phyloP scores from a whole-genome alignment of 30 jellyfish, hydroid and myxozoan genomes.

The Turritopsis dohrnii region DNA sequence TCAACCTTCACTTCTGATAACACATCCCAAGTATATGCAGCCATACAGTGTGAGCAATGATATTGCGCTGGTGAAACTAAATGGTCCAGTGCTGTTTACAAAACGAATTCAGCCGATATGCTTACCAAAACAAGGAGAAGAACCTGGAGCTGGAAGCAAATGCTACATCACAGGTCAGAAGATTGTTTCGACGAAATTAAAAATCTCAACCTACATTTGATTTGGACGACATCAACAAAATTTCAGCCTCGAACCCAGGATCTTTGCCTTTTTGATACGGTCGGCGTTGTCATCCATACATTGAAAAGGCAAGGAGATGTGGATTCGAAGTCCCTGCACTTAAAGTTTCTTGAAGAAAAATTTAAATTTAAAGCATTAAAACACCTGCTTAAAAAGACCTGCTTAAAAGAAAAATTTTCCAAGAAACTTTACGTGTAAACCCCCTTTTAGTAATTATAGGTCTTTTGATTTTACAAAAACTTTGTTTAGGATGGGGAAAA shows the following conservation, averaged over 20 bases:
- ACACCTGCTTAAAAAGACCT: too few species aligned
- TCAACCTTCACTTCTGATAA: background rate
- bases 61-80: background rate
- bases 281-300: too few species aligned
- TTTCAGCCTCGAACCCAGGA: background rate
- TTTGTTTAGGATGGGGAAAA: constrained; percentile 7
- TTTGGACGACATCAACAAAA: too few species aligned
- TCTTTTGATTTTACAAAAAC: background rate
- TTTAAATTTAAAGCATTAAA: too few species aligned
- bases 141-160: background rate
- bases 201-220: too few species aligned
- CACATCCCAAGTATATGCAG: background rate
- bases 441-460: background rate
- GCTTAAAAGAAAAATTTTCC: too few species aligned
- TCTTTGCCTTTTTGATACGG: too few species aligned
- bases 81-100: background rate
- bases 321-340: too few species aligned
- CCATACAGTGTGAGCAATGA: background rate
- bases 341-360: too few species aligned
- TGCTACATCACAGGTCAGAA: constrained; percentile 16
- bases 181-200: background rate
- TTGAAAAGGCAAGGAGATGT: too few species aligned
- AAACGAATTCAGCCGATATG: background rate
- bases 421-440: background rate
- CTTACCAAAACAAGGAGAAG: constrained; percentile 7